Evolutionary conservation across 1,140 invertebrate genomes (phyloP).

Genomic region (Hycleus cichorii): DNA sequence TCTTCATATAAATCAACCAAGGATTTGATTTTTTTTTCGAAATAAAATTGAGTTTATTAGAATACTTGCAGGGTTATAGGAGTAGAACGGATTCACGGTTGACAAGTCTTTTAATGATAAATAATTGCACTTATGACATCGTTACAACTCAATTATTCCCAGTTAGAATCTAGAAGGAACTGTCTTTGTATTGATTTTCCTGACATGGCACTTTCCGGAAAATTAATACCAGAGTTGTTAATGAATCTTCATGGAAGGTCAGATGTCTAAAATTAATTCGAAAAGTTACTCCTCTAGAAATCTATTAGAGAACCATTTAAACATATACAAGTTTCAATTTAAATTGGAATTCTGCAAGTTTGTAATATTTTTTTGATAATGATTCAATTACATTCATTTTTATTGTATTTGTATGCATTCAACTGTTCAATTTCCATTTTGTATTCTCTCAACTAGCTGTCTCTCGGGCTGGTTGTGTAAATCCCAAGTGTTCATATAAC

Average conservation of each 20-base stretch:
- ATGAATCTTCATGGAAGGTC: slow-evolving; percentile 14
- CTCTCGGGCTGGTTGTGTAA: slow-evolving; percentile 1
- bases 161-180: not conserved
- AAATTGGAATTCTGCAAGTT: too few relatives aligned
- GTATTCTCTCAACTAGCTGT: slow-evolving; percentile 22
- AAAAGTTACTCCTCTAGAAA: slow-evolving; percentile 4
- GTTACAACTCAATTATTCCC: slow-evolving; percentile 13
- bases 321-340: not conserved
- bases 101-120: too few relatives aligned
- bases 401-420: too few relatives aligned
- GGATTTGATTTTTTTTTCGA: too few relatives aligned
- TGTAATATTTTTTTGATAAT: too few relatives aligned
- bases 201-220: slow-evolving; percentile 14
- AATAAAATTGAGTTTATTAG: too few relatives aligned
- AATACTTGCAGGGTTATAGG: too few relatives aligned
- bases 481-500: slow-evolving; percentile 18
- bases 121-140: not conserved
- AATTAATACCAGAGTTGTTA: slow-evolving; percentile 16
- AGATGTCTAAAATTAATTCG: slow-evolving; percentile 15
- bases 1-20: too few relatives aligned
- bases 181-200: slow-evolving; percentile 7
- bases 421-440: slow-evolving; percentile 25
- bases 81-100: too few relatives aligned
- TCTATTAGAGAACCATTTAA: slow-evolving; percentile 6
- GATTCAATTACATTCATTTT: too few relatives aligned